Base-by-base conservation (phyloP, 2,797 vertebrate species). In the Schizopygopsis pylzovi region DNA sequence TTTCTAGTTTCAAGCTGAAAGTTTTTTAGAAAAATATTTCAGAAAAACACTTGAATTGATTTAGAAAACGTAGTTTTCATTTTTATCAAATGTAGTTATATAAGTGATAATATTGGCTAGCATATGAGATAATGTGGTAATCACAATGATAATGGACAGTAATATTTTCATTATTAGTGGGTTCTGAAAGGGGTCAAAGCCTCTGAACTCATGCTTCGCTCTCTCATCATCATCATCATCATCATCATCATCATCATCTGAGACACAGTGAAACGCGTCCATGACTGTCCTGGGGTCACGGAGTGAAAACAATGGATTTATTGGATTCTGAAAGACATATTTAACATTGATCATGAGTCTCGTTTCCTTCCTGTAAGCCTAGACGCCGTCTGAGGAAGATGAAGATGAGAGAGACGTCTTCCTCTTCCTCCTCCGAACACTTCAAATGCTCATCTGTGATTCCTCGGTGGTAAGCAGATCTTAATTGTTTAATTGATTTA, bases 361-460 rank as follows among this genome's bases (percentile, higher is more conserved):
- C n/a, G 63, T 83, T 83, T 83, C 56, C 56, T 65, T 65, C 56
- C 71, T 83, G 81, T 49, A 83, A 75, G 20, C 8, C 43, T 39
- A 75, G 71, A 83, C 1, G 45, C 4, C 13, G 10, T 16, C 39
- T 83, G 70, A 45, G 37, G 25, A 37, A 76, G 73, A 76, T 8
- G 18, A 56, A 49, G 22, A 28, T n/a, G 28, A 39, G 28, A 37
- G 28, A 77, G 73, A 63, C n/a, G 8, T 3, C 37, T 78, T 43
- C 39, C 54, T 47, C 39, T 79, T 79, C 54, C 18, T 63, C 54
- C 18, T 22, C 41, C 7, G 54, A 18, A 61, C 6, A 18, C 22
- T 80, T 61, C 0, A 79, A 61, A 79, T 10, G 37, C 18, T 77
- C 49, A 11, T 61, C 20, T 78, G 33, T 59, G 52, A 59, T 39